These are phyloP conservation scores for Micrasema longulum DNA, from an alignment of 1,140 invertebrate genomes.

Conservation along the genomic window DNA sequence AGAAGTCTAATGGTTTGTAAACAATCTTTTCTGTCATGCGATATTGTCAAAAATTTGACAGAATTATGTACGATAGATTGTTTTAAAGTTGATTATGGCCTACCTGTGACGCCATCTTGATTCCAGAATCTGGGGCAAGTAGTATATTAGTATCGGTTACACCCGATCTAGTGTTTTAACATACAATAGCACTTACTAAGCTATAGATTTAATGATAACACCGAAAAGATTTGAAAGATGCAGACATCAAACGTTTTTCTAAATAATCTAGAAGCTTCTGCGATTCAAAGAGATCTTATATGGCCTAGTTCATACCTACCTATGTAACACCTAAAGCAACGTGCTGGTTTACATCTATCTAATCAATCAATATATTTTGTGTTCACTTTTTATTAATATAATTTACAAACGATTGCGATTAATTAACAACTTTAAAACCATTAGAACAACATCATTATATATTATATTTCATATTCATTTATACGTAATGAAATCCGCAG, in stretches of 20 bases:
- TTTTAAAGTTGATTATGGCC: too few relatives aligned
- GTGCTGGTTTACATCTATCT: conserved; percentile 21
- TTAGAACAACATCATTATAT: conserved; percentile 17
- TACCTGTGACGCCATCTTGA: too few relatives aligned
- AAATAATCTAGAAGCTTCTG: conserved; percentile 32
- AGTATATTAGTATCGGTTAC: neutral
- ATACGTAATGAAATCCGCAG: conserved; percentile 2
- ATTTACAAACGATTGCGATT: conserved; percentile 28
- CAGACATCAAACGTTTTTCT: conserved; percentile 23
- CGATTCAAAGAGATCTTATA: conserved; percentile 6
- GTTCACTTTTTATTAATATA: conserved; percentile 16
- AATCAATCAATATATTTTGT: conserved; percentile 1
- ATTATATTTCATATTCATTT: conserved; percentile 10
- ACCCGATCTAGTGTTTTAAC: conserved; percentile 11
- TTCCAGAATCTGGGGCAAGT: too few relatives aligned
- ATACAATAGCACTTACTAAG: conserved; percentile 26
- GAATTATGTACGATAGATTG: too few relatives aligned
- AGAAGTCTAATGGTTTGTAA: too few relatives aligned
- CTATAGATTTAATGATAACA: conserved; percentile 29
- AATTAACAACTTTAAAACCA: conserved; percentile 30
- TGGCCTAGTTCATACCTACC: conserved; percentile 24
- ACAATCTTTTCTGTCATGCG: too few relatives aligned
- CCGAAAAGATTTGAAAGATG: conserved; percentile 27
- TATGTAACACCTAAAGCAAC: conserved; percentile 19
- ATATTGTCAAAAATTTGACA: too few relatives aligned